Percentiles rank a stretch among this genome's conserved stretches.
Evolutionary conservation across 1,140 invertebrate species (phyloP).

Genomic region (Penaeus indicus): DNA sequence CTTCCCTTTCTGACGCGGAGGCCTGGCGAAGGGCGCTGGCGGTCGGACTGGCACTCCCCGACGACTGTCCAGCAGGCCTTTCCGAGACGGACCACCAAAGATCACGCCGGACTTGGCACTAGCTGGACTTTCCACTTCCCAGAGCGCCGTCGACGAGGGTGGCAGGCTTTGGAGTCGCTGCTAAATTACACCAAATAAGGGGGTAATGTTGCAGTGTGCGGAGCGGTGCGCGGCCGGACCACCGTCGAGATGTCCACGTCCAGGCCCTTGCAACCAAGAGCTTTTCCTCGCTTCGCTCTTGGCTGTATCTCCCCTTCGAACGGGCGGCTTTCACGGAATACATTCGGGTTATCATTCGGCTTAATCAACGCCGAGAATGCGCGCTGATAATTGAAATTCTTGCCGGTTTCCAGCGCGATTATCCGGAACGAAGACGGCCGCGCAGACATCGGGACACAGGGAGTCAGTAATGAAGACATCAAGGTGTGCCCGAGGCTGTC

Average conservation of each 20-base stretch:
- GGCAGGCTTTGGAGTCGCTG: constrained; percentile 1
- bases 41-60: too few species aligned
- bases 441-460: neutral
- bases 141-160: constrained; percentile 1
- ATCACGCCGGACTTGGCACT: neutral
- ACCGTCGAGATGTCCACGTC: constrained; percentile 12
- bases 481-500: constrained; percentile 45
- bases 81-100: constrained; percentile 25
- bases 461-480: constrained; percentile 52
- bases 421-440: constrained; percentile 7
- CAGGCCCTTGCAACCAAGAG: neutral
- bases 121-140: neutral
- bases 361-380: too few species aligned
- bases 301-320: too few species aligned
- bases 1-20: too few species aligned
- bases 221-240: constrained; percentile 8
- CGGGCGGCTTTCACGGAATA: too few species aligned
- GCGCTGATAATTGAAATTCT: too few species aligned
- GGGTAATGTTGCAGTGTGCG: constrained; percentile 19
- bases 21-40: too few species aligned
- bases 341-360: too few species aligned
- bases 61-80: too few species aligned
- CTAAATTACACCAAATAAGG: constrained; percentile 54
- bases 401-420: too few species aligned
- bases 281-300: too few species aligned